Conservation (phyloP, 1,140 invertebrate species). For the Microplitis mediator region DNA sequence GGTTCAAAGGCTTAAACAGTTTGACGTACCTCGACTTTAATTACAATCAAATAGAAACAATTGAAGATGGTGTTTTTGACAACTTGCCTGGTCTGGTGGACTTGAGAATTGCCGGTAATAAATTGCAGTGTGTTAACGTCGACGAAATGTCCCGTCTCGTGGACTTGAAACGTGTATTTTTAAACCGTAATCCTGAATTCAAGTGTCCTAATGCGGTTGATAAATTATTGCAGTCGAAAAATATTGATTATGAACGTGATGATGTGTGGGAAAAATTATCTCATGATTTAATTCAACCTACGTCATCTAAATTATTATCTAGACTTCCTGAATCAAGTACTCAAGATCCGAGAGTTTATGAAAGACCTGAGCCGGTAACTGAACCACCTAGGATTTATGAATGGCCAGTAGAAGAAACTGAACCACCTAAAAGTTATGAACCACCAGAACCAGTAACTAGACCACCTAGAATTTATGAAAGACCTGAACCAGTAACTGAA, state of each 20-base stretch:
- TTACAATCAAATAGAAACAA: conserved; percentile 49
- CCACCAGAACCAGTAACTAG: too few relatives aligned
- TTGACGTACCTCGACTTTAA: conserved; percentile 55
- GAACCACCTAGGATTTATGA: too few relatives aligned
- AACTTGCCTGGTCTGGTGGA: conserved; percentile 47
- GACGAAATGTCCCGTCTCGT: conserved; percentile 39
- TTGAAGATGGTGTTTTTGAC: conserved; percentile 48
- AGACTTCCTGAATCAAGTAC: too few relatives aligned
- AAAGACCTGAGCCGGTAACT: too few relatives aligned
- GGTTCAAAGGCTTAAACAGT: conserved; percentile 47
- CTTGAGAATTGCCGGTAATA: conserved; percentile 54
- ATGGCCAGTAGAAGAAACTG: too few relatives aligned
- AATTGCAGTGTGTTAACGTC: conserved; percentile 49
- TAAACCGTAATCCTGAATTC: conserved; percentile 51
- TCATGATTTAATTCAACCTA: conserved; percentile 33
- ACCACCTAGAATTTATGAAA: too few relatives aligned
- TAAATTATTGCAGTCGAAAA: conserved; percentile 38
- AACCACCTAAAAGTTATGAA: too few relatives aligned
- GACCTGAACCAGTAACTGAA: too few relatives aligned
- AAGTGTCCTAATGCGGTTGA: conserved; percentile 51
- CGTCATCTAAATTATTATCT: not conserved
- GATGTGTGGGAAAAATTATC: conserved; percentile 39
- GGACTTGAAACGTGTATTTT: conserved; percentile 48
- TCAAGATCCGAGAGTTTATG: too few relatives aligned
- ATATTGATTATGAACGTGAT: conserved; percentile 46